A percentile compares a stretch with the other conserved stretches of the same genome.
These are phyloP conservation scores for Eupithecia insigniata DNA, from an alignment of 2,888 invertebrate genomes.

Conservation along the genomic window DNA sequence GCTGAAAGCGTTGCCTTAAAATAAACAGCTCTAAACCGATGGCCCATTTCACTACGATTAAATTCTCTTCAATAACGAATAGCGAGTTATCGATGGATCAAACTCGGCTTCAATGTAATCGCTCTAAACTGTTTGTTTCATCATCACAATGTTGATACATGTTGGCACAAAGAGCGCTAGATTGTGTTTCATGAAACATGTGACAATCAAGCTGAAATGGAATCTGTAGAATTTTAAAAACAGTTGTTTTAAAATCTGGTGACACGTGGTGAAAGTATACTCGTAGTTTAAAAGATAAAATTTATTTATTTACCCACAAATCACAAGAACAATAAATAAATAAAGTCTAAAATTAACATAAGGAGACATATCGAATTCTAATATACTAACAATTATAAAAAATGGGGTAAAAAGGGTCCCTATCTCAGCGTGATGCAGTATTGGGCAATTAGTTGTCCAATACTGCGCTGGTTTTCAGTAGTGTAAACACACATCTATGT, in stretches of 20 bases:
- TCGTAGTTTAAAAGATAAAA: too few relatives aligned
- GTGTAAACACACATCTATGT: too few relatives aligned
- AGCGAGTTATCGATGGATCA: conserved; percentile 51
- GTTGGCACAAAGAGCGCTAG: background rate
- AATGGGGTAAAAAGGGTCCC: too few relatives aligned
- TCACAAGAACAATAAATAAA: too few relatives aligned
- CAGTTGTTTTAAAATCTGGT: background rate
- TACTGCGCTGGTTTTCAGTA: too few relatives aligned
- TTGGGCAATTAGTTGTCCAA: too few relatives aligned
- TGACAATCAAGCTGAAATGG: conserved; percentile 8
- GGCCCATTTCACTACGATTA: conserved; percentile 55
- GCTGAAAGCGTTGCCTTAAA: conserved; percentile 24
- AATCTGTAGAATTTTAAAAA: background rate
- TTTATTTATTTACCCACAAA: too few relatives aligned
- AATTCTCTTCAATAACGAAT: conserved; percentile 56
- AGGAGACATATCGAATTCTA: too few relatives aligned
- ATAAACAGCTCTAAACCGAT: conserved; percentile 45
- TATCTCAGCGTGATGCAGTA: too few relatives aligned
- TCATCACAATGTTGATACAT: conserved; percentile 28
- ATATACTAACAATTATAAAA: too few relatives aligned
- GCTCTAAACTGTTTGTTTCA: conserved; percentile 51
- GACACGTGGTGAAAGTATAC: background rate
- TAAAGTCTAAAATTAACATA: too few relatives aligned
- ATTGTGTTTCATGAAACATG: background rate
- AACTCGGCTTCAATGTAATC: conserved; percentile 56